phyloP scores from a whole-genome alignment of 2,113 vertebrate species.

The Parus major region DNA sequence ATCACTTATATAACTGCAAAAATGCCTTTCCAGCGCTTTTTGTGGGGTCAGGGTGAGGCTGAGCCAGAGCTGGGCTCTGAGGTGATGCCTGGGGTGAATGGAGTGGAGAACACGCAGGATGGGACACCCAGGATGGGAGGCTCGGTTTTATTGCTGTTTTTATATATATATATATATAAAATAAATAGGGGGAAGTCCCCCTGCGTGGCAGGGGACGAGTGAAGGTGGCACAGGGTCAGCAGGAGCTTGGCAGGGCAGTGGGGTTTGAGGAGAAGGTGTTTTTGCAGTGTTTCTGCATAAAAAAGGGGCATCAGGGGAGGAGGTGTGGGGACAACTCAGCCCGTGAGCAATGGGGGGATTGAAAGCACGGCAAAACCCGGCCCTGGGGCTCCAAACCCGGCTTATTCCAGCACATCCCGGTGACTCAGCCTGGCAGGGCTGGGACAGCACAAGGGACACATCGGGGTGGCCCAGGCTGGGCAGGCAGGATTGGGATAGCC shows the following conservation, averaged over 20 bases:
- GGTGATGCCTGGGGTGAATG: not conserved
- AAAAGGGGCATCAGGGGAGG: not conserved
- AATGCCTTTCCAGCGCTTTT: not conserved
- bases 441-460: not conserved
- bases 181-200: accelerated
- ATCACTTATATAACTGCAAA: not conserved
- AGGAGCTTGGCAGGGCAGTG: not conserved
- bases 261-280: accelerated
- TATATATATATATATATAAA: accelerated
- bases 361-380: accelerated
- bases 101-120: accelerated
- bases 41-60: not conserved
- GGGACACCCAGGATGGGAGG: not conserved
- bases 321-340: not conserved
- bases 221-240: not conserved
- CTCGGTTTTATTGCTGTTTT: not conserved
- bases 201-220: not conserved
- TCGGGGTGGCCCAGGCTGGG: not conserved
- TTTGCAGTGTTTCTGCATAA: accelerated
- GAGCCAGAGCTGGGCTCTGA: not conserved
- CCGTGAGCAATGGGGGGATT: accelerated
- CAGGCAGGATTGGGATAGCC: not conserved
- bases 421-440: constrained; percentile 54
- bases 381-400: not conserved
- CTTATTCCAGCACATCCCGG: constrained; percentile 3